A percentile compares a stretch with the other conserved stretches of the same genome.
phyloP scores from a whole-genome alignment of 2,113 vertebrate species.

The Cardinalis cardinalis region DNA sequence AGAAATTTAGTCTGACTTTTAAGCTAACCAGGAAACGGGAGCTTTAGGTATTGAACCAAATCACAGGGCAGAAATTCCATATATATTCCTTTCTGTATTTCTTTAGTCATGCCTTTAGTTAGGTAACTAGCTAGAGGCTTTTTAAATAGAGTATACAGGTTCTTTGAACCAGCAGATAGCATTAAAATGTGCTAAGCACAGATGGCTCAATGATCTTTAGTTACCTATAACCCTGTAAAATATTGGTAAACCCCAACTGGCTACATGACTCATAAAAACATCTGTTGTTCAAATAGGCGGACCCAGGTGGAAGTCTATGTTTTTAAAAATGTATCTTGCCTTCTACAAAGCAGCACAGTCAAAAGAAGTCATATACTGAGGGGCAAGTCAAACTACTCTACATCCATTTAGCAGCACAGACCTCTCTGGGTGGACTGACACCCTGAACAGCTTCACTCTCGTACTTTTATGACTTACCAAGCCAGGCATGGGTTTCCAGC shows the following conservation, averaged over 20 bases:
- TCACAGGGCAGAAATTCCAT: neutral
- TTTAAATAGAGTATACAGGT: neutral
- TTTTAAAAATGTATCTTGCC: neutral
- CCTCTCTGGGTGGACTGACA: neutral
- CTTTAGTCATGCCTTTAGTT: neutral
- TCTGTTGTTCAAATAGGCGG: neutral
- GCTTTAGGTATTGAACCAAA: neutral
- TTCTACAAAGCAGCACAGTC: neutral
- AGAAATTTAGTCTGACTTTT: neutral
- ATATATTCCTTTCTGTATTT: neutral
- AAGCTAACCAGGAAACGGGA: neutral
- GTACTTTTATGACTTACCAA: neutral
- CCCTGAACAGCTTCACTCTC: neutral
- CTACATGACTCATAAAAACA: neutral
- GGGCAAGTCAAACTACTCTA: neutral
- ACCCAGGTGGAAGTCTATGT: neutral
- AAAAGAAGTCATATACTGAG: neutral
- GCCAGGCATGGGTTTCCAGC: neutral
- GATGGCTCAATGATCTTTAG: conserved; percentile 24
- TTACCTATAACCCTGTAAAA: conserved; percentile 36
- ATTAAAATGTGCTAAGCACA: conserved; percentile 27
- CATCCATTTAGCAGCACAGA: neutral
- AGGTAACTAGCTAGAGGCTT: neutral
- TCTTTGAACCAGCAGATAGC: conserved; percentile 23
- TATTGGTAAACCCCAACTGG: conserved; percentile 13